phyloP scores from a whole-genome alignment of 2,888 invertebrate genomes.

The Lysandra coridon region DNA sequence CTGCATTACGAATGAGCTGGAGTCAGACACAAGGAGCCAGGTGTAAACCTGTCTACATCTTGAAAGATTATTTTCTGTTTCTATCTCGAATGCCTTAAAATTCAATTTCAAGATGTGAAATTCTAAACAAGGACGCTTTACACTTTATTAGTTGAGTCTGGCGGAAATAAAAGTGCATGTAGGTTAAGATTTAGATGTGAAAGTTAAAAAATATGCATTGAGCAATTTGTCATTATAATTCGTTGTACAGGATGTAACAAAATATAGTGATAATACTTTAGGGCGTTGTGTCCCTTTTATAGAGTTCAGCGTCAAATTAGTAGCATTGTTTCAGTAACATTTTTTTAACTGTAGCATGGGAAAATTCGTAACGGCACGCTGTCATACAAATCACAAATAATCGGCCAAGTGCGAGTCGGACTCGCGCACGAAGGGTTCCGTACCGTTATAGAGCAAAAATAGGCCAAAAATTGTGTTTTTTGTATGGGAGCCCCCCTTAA shows the following conservation, averaged over 20 bases:
- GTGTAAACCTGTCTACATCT: conserved; percentile 34
- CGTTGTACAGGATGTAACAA: neutral
- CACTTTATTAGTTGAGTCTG: neutral
- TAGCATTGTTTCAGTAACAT: too few relatives aligned
- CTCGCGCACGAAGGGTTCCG: too few relatives aligned
- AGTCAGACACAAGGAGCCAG: conserved; percentile 35
- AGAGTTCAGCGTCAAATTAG: too few relatives aligned
- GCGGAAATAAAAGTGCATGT: neutral
- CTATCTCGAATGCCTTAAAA: neutral
- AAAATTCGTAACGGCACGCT: too few relatives aligned
- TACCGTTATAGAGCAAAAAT: too few relatives aligned
- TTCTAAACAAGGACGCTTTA: neutral
- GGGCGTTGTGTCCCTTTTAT: too few relatives aligned
- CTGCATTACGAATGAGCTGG: conserved; percentile 41
- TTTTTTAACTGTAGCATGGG: too few relatives aligned
- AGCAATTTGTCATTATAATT: neutral
- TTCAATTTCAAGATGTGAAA: conserved; percentile 20
- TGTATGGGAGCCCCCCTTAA: too few relatives aligned
- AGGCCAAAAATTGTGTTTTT: too few relatives aligned
- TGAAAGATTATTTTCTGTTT: conserved; percentile 31
- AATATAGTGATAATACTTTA: too few relatives aligned
- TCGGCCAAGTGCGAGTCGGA: too few relatives aligned
- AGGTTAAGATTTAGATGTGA: neutral
- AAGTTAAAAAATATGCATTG: neutral
- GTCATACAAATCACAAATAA: too few relatives aligned